A percentile compares a stretch with the other conserved stretches of the same genome.
phyloP scores from a whole-genome alignment of 2,113 vertebrate species.

The Pomatorhinus ruficollis region DNA sequence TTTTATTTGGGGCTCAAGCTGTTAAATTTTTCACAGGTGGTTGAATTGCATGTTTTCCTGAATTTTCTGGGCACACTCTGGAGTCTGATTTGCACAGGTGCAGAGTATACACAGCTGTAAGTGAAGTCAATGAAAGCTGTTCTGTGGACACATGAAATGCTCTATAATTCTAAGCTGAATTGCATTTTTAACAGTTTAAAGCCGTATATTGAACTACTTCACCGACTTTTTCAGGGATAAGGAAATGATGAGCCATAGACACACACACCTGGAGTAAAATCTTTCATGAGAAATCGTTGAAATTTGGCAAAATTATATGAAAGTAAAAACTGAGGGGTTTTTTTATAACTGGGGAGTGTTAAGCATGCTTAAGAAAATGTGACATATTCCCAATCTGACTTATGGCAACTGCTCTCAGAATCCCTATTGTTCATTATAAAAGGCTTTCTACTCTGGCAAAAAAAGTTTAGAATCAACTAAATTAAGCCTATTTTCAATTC shows the following conservation, averaged over 20 bases:
- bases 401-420: background rate
- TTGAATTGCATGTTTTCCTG: background rate
- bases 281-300: background rate
- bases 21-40: conserved; percentile 35
- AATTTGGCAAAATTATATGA: background rate
- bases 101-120: conserved; percentile 45
- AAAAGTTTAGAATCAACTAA: background rate
- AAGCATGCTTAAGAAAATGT: background rate
- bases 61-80: conserved; percentile 11
- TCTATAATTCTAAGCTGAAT: background rate
- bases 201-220: background rate
- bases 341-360: background rate
- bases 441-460: background rate
- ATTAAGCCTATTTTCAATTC: conserved; percentile 3
- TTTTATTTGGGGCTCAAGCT: background rate
- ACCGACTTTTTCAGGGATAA: background rate
- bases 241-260: background rate
- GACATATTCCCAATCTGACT: background rate
- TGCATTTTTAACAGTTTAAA: background rate
- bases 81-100: conserved; percentile 51
- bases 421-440: background rate
- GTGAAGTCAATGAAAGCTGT: conserved; percentile 17
- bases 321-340: background rate
- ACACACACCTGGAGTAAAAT: background rate
- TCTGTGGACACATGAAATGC: background rate